Evolutionary conservation across 92 coral and sea anemone species (phyloP).

Genomic region (Zoanthus gigantus): DNA sequence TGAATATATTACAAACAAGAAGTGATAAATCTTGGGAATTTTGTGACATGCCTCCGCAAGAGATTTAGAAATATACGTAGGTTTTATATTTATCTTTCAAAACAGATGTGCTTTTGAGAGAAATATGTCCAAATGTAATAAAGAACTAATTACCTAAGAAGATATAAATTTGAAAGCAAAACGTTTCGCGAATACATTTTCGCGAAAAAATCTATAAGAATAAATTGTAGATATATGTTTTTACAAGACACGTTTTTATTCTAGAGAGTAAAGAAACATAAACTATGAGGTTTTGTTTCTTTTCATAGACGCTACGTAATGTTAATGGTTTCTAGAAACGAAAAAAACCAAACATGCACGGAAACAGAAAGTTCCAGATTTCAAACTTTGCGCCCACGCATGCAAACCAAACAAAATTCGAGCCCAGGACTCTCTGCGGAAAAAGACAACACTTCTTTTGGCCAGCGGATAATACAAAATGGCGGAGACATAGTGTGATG

Average conservation of each 20-base stretch:
- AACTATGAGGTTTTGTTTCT: conserved; percentile 8
- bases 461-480: conserved; percentile 43
- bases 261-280: neutral
- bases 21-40: neutral
- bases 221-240: neutral
- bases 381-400: conserved; percentile 44
- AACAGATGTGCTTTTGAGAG: neutral
- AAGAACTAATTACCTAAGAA: too few relatives aligned
- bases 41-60: neutral
- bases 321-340: neutral
- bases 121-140: neutral
- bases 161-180: too few relatives aligned
- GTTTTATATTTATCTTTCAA: neutral
- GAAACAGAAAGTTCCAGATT: conserved; percentile 34
- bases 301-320: conserved; percentile 80
- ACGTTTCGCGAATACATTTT: neutral
- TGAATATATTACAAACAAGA: neutral
- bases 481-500: neutral
- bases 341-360: neutral
- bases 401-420: conserved; percentile 5
- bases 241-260: neutral
- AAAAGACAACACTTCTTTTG: neutral
- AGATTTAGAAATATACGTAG: neutral
- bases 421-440: conserved; percentile 11
- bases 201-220: neutral